A percentile compares a stretch with the other conserved stretches of the same genome.
Conservation (phyloP, 2,113 vertebrate species). For the Pituophis catenifer region DNA sequence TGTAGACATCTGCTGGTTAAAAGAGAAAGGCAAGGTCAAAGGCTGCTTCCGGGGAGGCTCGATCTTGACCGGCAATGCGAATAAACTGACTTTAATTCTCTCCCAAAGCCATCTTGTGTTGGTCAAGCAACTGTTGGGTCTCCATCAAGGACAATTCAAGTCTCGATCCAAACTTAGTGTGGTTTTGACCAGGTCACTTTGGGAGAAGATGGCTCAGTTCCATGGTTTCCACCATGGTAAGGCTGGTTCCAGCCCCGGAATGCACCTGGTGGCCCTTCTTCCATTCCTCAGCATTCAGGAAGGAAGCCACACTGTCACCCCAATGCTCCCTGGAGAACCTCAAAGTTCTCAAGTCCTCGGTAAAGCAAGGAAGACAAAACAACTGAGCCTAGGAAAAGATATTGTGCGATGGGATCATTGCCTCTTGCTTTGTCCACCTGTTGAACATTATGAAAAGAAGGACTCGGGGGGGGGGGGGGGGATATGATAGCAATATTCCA, state of each 20-base stretch:
- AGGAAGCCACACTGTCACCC: too few species aligned
- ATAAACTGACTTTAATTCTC: not conserved
- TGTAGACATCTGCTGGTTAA: conserved; percentile 88
- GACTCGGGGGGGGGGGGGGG: rapidly evolving
- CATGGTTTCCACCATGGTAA: too few species aligned
- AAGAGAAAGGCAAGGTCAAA: not conserved
- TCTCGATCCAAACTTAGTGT: not conserved
- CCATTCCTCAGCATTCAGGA: too few species aligned
- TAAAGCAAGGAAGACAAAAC: too few species aligned
- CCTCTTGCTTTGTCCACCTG: not conserved
- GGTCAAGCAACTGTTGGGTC: not conserved
- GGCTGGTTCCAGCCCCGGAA: too few species aligned
- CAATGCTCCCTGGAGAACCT: too few species aligned
- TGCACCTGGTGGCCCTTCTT: too few species aligned
- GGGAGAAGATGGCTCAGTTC: too few species aligned
- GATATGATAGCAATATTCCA: too few species aligned
- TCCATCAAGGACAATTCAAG: not conserved
- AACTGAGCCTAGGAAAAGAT: too few species aligned
- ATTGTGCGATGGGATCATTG: too few species aligned
- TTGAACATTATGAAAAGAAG: not conserved
- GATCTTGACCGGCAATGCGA: not conserved
- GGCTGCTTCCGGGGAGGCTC: not conserved
- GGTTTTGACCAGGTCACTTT: not conserved
- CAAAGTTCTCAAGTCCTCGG: too few species aligned
- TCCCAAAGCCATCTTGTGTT: not conserved